Evolutionary conservation across 2,797 vertebrate species (phyloP).

Genomic region (Ceryle rudis): DNA sequence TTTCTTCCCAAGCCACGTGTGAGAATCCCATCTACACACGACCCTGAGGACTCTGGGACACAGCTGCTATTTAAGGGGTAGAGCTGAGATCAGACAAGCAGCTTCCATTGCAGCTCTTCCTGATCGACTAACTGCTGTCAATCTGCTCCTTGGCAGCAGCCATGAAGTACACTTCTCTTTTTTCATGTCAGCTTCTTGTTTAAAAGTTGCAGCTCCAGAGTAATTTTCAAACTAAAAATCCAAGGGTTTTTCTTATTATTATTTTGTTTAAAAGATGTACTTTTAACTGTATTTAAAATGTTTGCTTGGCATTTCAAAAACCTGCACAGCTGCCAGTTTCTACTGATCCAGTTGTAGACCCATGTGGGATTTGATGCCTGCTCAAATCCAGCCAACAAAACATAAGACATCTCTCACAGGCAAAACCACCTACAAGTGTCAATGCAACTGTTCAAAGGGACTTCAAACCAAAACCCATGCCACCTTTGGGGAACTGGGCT

Average conservation of each 20-base stretch:
- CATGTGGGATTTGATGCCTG: accelerated
- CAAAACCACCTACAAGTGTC: background rate
- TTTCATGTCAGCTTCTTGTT: background rate
- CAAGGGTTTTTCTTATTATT: background rate
- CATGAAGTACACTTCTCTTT: background rate
- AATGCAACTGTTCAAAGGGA: background rate
- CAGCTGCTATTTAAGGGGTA: background rate
- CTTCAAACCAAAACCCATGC: background rate
- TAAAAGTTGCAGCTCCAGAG: background rate
- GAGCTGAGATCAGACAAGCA: background rate
- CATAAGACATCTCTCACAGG: accelerated
- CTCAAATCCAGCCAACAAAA: background rate
- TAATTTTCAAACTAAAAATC: background rate
- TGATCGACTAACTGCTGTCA: background rate
- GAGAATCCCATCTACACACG: background rate
- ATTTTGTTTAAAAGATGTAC: background rate
- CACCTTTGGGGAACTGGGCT: no score
- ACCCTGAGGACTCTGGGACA: background rate
- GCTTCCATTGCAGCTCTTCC: background rate
- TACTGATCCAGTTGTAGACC: background rate
- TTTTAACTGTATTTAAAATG: background rate
- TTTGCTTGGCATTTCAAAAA: background rate
- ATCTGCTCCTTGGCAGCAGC: background rate
- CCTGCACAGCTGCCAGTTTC: background rate
- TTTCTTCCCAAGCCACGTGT: background rate